Evolutionary conservation across 2,888 invertebrate species (phyloP), one percentile per base, ranked within the genome.

Genomic region (Plagodis dolabraria): DNA sequence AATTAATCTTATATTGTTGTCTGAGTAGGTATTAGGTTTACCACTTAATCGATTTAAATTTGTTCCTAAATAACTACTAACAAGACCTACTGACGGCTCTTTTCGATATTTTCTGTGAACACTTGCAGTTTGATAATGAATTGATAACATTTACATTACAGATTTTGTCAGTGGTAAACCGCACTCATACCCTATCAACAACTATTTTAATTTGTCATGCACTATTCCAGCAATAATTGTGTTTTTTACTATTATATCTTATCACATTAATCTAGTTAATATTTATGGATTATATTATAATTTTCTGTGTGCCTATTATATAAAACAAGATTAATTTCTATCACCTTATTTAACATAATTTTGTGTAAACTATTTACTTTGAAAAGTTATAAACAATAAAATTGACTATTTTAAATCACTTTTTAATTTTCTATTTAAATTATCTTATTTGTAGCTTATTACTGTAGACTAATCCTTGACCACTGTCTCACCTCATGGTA

Each of bases 341-440:
- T 71, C 42, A 53, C 34, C 34, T 52, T 74, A 73, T 77, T 70
- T 57, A 55, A 69, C 71, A 74, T 73, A 63, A 68, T 75, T 74
- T 68, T 75, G 75, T 78, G 69, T 69, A 70, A 76, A 76, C 74
- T 22, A 22, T 82, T 85, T 78, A 72, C 71, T 71, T 77, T 76
- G 59, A 77, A 81, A 72, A 80, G 81, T 83, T 82, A 66, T 85
- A 87, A 89, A 87, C 85, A 90, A 87, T 89, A 89, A 89, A 90
- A 79, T 80, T 22, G 76, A 85, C 77, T 89, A 87, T 89, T 89
- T 87, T 86, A 86, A 54, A 75, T 76, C 68, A 5, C 77, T 42
- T 57, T 82, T 83, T 83, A 73, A 79, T 83, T 83, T 74, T 43
- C 22, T 22, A 2, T 22, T 22, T 22, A n/a, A n/a, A n/a, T n/a